Evolutionary conservation across 92 coral and sea anemone genomes (phyloP).

Genomic region (Palythoa grandiflora): DNA sequence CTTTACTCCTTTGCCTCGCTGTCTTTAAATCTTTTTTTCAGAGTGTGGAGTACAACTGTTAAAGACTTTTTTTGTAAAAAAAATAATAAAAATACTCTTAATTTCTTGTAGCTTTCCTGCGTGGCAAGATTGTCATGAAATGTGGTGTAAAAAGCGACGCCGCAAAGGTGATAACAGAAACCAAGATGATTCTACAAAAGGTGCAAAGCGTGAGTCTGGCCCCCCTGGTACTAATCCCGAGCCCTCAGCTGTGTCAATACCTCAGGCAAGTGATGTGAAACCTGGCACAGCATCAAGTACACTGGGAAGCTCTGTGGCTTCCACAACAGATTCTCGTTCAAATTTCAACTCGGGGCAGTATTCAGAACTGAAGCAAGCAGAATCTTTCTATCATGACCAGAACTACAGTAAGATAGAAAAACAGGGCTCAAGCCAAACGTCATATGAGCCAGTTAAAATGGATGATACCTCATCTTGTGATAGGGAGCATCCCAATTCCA

Average conservation of each 20-base stretch:
- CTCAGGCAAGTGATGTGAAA: constrained; percentile 47
- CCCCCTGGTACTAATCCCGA: constrained; percentile 29
- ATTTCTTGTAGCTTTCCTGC: constrained; percentile 82
- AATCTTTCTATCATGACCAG: constrained; percentile 25
- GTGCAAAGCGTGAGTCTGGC: constrained; percentile 69
- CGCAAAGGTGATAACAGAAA: constrained; percentile 82
- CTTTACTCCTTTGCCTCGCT: too few species aligned
- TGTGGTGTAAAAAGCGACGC: constrained; percentile 99
- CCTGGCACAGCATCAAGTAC: constrained; percentile 41
- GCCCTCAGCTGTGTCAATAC: not conserved
- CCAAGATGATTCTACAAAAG: constrained; percentile 77
- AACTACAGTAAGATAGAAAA: constrained; percentile 29
- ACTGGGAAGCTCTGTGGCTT: constrained; percentile 1
- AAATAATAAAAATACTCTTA: not conserved
- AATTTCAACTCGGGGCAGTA: constrained; percentile 10
- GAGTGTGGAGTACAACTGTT: not conserved
- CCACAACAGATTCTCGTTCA: constrained; percentile 24
- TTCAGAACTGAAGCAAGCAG: constrained; percentile 26
- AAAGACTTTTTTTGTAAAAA: not conserved
- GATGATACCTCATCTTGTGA: constrained; percentile 20
- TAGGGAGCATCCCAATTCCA: constrained; percentile 17
- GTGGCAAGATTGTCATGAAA: constrained; percentile 99
- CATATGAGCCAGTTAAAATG: constrained; percentile 25
- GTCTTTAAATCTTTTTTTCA: too few species aligned
- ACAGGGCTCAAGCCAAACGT: not conserved